Conservation (phyloP, 2,113 vertebrate genomes). For the Oreamnos americanus region DNA sequence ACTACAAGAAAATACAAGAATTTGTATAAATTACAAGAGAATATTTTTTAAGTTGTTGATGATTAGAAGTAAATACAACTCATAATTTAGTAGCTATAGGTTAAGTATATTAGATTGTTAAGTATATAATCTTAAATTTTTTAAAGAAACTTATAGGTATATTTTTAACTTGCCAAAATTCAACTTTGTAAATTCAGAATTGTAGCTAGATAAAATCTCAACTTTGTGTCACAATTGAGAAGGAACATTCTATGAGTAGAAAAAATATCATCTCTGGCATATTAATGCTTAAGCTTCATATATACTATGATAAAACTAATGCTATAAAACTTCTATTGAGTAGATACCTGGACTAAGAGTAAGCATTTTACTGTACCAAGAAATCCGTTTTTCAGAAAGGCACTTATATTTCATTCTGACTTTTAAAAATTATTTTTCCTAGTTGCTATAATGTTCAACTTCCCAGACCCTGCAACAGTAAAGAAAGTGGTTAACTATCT, state of each 20-base stretch:
- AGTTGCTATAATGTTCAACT: conserved; percentile 98
- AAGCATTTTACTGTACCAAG: conserved; percentile 35
- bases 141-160: neutral
- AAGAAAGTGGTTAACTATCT: conserved; percentile 97
- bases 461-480: conserved; percentile 91
- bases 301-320: neutral
- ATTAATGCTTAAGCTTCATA: neutral
- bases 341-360: conserved; percentile 16
- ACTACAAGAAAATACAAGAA: neutral
- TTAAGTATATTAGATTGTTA: neutral
- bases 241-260: conserved; percentile 29
- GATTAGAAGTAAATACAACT: neutral
- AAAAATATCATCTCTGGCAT: neutral
- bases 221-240: neutral
- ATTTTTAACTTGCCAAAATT: neutral
- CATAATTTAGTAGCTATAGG: neutral
- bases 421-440: conserved; percentile 62
- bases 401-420: conserved; percentile 39
- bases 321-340: neutral
- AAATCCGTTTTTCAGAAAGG: conserved; percentile 40
- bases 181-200: neutral
- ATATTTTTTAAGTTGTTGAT: neutral
- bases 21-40: neutral
- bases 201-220: conserved; percentile 15
- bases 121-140: neutral